Base-by-base conservation (phyloP, 2,797 vertebrate genomes). In the Myoxocephalus aenaeus region DNA sequence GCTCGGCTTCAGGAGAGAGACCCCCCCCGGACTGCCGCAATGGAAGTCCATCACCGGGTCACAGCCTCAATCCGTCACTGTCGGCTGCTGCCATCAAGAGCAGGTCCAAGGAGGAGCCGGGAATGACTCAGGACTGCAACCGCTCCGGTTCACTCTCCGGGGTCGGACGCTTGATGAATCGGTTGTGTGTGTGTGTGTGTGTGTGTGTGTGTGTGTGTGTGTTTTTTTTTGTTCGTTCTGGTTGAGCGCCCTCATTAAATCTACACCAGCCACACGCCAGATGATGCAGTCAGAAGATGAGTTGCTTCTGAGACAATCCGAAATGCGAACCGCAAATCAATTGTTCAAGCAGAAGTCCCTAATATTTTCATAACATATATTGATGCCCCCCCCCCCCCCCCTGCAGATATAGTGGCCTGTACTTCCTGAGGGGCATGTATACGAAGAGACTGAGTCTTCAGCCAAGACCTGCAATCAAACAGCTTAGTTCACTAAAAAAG, bases 41-140 rank as follows among this genome's bases (percentile, higher is more conserved):
- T 84, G 84, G 82, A 86, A 90, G 90, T 91, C 90, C 86, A 89
- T 92, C 92, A 89, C 83, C 68, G 75, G 90, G 89, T 92, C 90
- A 79, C 83, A 87, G 87, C 92, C 89, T 90, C 89, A 82, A 91
- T 93, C 90, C 72, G 74, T 92, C 90, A 90, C 86, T 90, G 91
- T 87, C 85, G 38, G 66, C 85, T 51, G 78, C 87, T n/a, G 72
- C 83, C 76, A 85, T 81, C 70, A 75, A 73, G 81, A 86, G 59
- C 66, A 57, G 81, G 82, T 83, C 87, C 82, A 86, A 91, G 82
- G 83, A 89, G 86, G 67, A 73, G 81, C 62, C 42, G 5, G 51
- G 67, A 81, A 78, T 83, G 85, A 75, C 76, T 91, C 73, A 63
- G 65, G 76, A 70, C 73, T 75, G 77, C 36, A 18, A 20, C 77